Conservation (phyloP, 1,140 invertebrate species). For the Diploscapter pachys region DNA sequence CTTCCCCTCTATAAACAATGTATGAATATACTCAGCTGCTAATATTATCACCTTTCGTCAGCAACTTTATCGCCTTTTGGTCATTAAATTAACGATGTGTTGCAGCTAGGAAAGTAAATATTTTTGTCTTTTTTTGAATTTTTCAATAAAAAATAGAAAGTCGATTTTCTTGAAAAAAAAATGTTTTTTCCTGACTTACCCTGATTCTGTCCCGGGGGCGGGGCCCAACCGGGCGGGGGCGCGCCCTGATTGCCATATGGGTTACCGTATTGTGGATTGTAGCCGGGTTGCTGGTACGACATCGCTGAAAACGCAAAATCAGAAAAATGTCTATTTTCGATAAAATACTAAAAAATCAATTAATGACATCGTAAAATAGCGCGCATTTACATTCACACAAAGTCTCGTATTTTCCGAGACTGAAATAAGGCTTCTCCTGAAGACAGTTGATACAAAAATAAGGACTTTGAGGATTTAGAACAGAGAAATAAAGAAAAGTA, state of each 20-base stretch:
- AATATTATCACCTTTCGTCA: not conserved
- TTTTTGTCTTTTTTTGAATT: not conserved
- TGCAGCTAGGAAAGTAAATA: not conserved
- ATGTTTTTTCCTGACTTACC: not conserved
- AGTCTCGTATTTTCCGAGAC: too few relatives aligned
- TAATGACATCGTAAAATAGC: too few relatives aligned
- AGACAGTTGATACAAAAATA: too few relatives aligned
- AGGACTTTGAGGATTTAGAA: too few relatives aligned
- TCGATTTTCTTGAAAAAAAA: not conserved
- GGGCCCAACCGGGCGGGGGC: constrained; percentile 16
- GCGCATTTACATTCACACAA: too few relatives aligned
- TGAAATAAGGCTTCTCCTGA: too few relatives aligned
- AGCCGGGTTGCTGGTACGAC: constrained; percentile 12
- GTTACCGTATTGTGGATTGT: constrained; percentile 16
- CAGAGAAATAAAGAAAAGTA: too few relatives aligned
- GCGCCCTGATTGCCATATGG: constrained; percentile 11
- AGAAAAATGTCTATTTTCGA: too few relatives aligned
- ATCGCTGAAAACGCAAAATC: constrained; percentile 3
- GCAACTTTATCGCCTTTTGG: too few relatives aligned
- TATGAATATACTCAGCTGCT: not conserved
- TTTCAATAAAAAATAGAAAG: too few relatives aligned
- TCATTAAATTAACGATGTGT: not conserved
- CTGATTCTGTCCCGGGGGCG: not conserved
- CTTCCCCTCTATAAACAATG: not conserved
- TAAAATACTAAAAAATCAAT: too few relatives aligned